Evolutionary conservation across 92 coral and sea anemone species (phyloP).

Genomic region (Bergia sp.): DNA sequence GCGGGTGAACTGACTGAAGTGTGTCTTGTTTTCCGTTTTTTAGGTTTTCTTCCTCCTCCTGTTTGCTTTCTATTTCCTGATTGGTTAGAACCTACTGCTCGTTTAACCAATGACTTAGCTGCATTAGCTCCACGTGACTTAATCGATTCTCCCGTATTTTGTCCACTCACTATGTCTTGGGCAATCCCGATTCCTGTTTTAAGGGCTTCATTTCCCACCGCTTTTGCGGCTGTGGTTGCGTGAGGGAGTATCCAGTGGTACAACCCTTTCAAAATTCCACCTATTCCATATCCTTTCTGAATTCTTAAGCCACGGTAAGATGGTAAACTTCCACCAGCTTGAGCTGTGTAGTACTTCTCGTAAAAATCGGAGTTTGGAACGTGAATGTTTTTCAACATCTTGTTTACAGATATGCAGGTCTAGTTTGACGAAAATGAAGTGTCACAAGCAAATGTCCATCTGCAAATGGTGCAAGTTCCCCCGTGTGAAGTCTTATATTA

Average conservation of each 20-base stretch:
- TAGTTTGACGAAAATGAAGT: conserved; percentile 51
- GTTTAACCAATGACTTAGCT: not conserved
- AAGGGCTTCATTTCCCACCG: too few species aligned
- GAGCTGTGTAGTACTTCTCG: conserved; percentile 15
- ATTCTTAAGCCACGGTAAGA: conserved; percentile 45
- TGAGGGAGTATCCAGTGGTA: too few species aligned
- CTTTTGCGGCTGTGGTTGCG: too few species aligned
- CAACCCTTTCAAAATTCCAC: too few species aligned
- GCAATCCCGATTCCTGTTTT: not conserved
- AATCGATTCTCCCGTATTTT: not conserved
- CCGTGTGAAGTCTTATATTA: conserved; percentile 64
- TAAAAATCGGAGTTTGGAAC: not conserved
- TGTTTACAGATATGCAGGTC: not conserved
- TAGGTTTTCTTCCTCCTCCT: not conserved
- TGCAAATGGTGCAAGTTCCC: conserved; percentile 58
- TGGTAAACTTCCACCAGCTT: conserved; percentile 55
- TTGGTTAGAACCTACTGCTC: not conserved
- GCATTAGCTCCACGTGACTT: too few species aligned
- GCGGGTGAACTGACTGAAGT: not conserved
- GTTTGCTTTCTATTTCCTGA: not conserved
- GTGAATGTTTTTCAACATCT: not conserved
- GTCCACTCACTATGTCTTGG: not conserved
- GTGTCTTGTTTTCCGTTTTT: not conserved
- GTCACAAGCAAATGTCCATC: conserved; percentile 50
- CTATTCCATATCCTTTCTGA: too few species aligned